Conservation (phyloP, 2,797 vertebrate species). For the Epinephelus malabaricus region DNA sequence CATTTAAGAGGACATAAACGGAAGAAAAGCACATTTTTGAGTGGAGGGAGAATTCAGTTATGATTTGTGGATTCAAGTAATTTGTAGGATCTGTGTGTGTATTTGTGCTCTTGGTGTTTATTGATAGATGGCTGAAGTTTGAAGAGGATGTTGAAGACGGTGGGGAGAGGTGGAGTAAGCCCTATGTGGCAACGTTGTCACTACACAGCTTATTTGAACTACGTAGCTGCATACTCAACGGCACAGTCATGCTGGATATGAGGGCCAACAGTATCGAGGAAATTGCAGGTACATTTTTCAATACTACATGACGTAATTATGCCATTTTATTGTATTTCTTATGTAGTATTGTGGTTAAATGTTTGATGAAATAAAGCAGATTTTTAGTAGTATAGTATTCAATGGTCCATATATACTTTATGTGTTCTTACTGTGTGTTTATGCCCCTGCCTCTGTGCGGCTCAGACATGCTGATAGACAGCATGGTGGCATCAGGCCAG, state of each 20-base stretch:
- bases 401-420: not conserved
- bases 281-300: constrained; percentile 90
- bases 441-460: not conserved
- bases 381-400: not conserved
- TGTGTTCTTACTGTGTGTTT: not conserved
- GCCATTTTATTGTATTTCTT: constrained; percentile 3
- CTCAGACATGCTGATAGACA: constrained; percentile 96
- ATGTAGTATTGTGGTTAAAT: not conserved
- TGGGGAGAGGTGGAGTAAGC: constrained; percentile 98
- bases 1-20: too few species aligned
- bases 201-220: constrained; percentile 98
- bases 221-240: constrained; percentile 97
- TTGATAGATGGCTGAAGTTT: constrained; percentile 96
- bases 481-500: constrained; percentile 95
- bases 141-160: constrained; percentile 99
- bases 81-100: not conserved
- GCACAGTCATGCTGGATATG: constrained; percentile 99
- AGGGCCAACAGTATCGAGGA: constrained; percentile 96
- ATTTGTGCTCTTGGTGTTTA: not conserved
- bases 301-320: not conserved
- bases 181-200: constrained; percentile 96
- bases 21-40: too few species aligned
- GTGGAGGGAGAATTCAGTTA: not conserved
- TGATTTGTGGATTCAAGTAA: not conserved
- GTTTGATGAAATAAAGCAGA: not conserved